These are phyloP conservation scores for Phalloptychus januarius DNA, from an alignment of 2,797 vertebrate species.

Conservation along the genomic window DNA sequence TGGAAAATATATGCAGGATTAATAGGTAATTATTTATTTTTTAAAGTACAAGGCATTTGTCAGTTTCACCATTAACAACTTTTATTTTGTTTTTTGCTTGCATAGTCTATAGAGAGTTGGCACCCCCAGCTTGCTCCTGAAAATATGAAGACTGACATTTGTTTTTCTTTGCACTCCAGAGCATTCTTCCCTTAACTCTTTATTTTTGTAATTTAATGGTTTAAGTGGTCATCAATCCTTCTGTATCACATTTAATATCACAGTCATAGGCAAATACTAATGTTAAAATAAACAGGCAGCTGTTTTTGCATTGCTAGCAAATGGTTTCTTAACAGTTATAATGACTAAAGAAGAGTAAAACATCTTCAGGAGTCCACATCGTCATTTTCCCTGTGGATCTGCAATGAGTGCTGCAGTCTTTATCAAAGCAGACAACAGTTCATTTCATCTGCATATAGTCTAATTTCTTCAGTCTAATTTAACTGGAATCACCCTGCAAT, in stretches of 20 bases:
- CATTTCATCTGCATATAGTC: background rate
- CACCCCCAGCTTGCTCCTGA: background rate
- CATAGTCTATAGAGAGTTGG: background rate
- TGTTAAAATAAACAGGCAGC: background rate
- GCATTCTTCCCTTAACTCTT: background rate
- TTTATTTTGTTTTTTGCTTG: background rate
- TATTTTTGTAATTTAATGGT: background rate
- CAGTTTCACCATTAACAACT: background rate
- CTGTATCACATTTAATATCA: background rate
- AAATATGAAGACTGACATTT: background rate
- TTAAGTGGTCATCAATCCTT: background rate
- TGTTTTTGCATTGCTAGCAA: background rate
- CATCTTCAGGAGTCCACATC: background rate
- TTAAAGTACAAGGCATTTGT: background rate
- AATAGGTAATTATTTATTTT: background rate
- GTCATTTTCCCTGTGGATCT: background rate
- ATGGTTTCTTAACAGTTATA: background rate
- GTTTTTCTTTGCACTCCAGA: background rate
- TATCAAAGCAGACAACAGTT: background rate
- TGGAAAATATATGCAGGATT: background rate
- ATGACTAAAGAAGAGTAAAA: background rate
- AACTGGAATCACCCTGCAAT: background rate
- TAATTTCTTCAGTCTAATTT: background rate
- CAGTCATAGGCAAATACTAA: background rate
- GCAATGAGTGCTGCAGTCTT: background rate